phyloP scores from a whole-genome alignment of 2,888 invertebrate species.

The Liodrosophila aerea region DNA sequence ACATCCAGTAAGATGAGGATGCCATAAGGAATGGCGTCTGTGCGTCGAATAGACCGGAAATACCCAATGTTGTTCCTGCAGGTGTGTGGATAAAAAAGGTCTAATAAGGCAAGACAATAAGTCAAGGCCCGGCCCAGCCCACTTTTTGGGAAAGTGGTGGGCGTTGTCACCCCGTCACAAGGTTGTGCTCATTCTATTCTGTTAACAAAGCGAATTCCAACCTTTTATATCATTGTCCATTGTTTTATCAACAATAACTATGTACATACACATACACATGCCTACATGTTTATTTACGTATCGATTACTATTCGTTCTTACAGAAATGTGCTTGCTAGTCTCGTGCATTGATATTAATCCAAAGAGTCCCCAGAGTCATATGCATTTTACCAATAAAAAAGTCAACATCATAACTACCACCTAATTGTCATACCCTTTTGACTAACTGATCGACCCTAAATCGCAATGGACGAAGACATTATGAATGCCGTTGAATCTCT shows the following conservation, averaged over 20 bases:
- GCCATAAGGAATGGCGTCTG: constrained; percentile 46
- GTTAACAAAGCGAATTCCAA: constrained; percentile 29
- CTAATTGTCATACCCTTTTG: constrained; percentile 43
- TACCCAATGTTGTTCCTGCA: constrained; percentile 60
- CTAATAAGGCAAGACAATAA: constrained; percentile 27
- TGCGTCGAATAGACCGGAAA: constrained; percentile 53
- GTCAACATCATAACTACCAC: constrained; percentile 77
- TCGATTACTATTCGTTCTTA: constrained; percentile 35
- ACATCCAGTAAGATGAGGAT: constrained; percentile 33
- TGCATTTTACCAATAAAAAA: constrained; percentile 60
- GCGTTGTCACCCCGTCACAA: constrained; percentile 63
- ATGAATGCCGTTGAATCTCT: constrained; percentile 89
- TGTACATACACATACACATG: constrained; percentile 4
- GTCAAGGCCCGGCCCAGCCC: constrained; percentile 39
- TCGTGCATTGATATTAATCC: constrained; percentile 70
- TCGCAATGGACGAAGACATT: constrained; percentile 87
- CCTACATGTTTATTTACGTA: constrained; percentile 12
- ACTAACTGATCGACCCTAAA: constrained; percentile 44
- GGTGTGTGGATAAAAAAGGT: constrained; percentile 52
- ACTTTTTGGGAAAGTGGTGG: constrained; percentile 54
- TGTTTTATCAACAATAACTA: constrained; percentile 18
- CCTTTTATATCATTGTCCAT: constrained; percentile 16
- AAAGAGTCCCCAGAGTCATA: constrained; percentile 69
- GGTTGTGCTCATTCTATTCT: constrained; percentile 27
- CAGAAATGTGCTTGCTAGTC: constrained; percentile 67